Base-by-base conservation (phyloP, 2,797 vertebrate genomes). In the Acanthopagrus latus region DNA sequence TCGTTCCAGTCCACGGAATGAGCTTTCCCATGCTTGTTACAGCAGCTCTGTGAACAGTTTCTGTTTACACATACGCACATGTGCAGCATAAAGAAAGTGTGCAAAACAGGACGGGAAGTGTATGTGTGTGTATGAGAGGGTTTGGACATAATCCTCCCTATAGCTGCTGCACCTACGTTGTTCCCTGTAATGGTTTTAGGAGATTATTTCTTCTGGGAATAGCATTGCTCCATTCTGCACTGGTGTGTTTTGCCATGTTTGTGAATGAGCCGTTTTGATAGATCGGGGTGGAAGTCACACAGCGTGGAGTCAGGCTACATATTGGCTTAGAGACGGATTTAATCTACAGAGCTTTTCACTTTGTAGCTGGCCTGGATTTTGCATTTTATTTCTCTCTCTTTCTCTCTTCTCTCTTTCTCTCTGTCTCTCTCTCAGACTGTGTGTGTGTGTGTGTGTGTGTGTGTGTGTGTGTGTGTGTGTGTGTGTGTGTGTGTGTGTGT, bases 121-220 rank as follows among this genome's bases (percentile, higher is more conserved):
- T 77, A 43, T 60, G 56, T 55, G 38, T 72, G 56, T 74, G 18
- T 67, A 0, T 62, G 68, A 43, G 64, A 70, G 29, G 52, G 59
- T 74, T 85, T 71, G 69, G 77, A 62, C 74, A 70, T 95, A 95
- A 95, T 94, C 94, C 88, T 83, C 85, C 87, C 82, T 70, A 65
- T 83, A 90, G 90, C 89, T 82, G 87, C 85, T 78, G 90, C 91
- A 92, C 92, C 86, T 93, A 88, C 84, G 85, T 94, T 92, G 90
- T 94, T 94, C 87, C 82, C 77, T n/a, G 82, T 94, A 94, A 95
- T 94, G 93, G 91, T 93, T 94, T 94, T 94, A 94, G 86, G 83
- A 91, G 94, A 95, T 95, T 94, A 94, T 92, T 92, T 92, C 83
- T 80, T 88, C 87, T 71, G 75, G 81, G 88, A 94, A 94, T 92